Percentiles rank a stretch among this genome's conserved stretches.
Evolutionary conservation across 2,113 vertebrate genomes (phyloP).

Genomic region (Danio rerio): DNA sequence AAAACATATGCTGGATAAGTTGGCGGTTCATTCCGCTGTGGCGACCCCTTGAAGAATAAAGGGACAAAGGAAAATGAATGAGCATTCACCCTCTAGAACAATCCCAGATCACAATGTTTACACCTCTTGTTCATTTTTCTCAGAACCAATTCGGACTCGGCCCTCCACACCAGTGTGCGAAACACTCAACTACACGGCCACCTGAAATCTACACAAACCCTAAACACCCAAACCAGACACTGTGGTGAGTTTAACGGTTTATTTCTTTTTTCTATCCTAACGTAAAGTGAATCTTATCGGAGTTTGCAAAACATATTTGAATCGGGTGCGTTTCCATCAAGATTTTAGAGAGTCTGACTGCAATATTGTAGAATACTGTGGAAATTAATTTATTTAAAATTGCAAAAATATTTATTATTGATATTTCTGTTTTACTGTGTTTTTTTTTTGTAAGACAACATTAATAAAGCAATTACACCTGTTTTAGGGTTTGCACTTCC

Average conservation of each 20-base stretch:
- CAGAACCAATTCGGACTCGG: conserved; percentile 86
- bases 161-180: conserved; percentile 85
- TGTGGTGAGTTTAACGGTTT: conserved; percentile 68
- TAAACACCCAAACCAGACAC: conserved; percentile 63
- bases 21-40: too few species aligned
- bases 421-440: too few species aligned
- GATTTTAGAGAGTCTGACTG: too few species aligned
- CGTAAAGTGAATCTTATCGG: background rate
- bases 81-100: background rate
- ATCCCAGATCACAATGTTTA: background rate
- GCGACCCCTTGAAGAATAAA: too few species aligned
- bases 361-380: too few species aligned
- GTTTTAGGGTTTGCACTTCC: conserved; percentile 73
- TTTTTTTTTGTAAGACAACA: background rate
- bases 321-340: too few species aligned
- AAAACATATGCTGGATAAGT: too few species aligned
- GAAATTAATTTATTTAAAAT: too few species aligned
- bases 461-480: background rate
- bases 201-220: conserved; percentile 64
- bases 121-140: background rate
- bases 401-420: too few species aligned
- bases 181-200: conserved; percentile 75
- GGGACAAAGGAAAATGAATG: too few species aligned
- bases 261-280: background rate
- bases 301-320: too few species aligned